These are phyloP conservation scores for Staurois parvus DNA, from an alignment of 2,797 vertebrate genomes.

Conservation along the genomic window DNA sequence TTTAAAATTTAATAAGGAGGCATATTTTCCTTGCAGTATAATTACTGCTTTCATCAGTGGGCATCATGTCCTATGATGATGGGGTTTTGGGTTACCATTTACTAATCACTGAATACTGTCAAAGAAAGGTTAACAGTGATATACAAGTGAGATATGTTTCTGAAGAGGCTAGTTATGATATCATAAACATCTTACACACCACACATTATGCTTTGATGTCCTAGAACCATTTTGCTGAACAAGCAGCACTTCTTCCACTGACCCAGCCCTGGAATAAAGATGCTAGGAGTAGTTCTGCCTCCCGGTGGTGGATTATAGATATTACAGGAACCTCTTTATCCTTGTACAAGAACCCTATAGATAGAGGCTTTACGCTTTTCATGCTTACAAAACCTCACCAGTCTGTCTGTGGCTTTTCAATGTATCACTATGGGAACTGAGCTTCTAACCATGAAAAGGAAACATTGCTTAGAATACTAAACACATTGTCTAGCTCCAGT, in stretches of 20 bases:
- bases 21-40: too few relatives aligned
- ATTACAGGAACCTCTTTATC: conserved; percentile 7
- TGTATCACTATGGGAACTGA: conserved; percentile 52
- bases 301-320: conserved; percentile 10
- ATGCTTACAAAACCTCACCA: conserved; percentile 1
- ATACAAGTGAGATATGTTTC: background rate
- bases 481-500: background rate
- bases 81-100: too few relatives aligned
- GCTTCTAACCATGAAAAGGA: background rate
- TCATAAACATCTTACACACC: background rate
- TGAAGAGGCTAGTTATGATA: background rate
- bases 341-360: background rate
- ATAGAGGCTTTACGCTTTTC: conserved; percentile 1
- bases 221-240: background rate
- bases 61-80: too few relatives aligned
- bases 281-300: conserved; percentile 13
- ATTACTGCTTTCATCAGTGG: too few relatives aligned
- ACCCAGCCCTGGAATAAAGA: conserved; percentile 30
- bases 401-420: conserved; percentile 15
- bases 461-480: conserved; percentile 44
- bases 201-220: background rate
- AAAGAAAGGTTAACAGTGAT: too few relatives aligned
- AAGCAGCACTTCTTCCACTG: background rate
- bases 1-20: too few relatives aligned
- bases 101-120: too few relatives aligned